A percentile compares a stretch with the other conserved stretches of the same genome.
Evolutionary conservation across 2,113 vertebrate genomes (phyloP).

Genomic region (Leiothrix lutea): DNA sequence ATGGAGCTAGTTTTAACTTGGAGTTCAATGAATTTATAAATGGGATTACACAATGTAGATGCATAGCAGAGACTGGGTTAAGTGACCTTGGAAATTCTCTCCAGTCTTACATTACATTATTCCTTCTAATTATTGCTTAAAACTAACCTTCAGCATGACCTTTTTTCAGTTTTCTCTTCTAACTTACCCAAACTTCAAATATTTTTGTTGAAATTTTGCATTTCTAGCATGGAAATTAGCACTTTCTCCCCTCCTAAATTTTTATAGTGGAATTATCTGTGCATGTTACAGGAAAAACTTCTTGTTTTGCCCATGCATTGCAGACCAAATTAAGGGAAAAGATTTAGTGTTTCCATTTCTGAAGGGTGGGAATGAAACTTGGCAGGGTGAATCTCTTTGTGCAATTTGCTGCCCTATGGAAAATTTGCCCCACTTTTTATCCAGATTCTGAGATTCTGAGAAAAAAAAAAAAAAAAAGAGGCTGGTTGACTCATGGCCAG

Average conservation of each 20-base stretch:
- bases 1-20: slow-evolving; percentile 27
- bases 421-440: neutral
- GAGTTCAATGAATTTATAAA: slow-evolving; percentile 22
- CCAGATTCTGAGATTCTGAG: neutral
- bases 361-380: neutral
- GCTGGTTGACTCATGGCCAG: neutral
- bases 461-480: no score
- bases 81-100: slow-evolving; percentile 36
- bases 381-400: neutral
- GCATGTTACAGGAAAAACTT: neutral
- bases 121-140: neutral
- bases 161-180: neutral
- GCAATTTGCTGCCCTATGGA: neutral
- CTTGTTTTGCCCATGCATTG: neutral
- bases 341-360: neutral
- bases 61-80: neutral
- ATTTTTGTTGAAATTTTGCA: neutral
- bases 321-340: neutral
- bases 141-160: neutral
- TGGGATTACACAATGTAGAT: neutral
- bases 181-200: neutral
- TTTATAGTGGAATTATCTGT: neutral
- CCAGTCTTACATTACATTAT: neutral
- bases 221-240: neutral
- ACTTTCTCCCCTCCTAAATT: neutral